Evolutionary conservation across 2,797 vertebrate genomes (phyloP).

Genomic region (Lateolabrax maculatus): DNA sequence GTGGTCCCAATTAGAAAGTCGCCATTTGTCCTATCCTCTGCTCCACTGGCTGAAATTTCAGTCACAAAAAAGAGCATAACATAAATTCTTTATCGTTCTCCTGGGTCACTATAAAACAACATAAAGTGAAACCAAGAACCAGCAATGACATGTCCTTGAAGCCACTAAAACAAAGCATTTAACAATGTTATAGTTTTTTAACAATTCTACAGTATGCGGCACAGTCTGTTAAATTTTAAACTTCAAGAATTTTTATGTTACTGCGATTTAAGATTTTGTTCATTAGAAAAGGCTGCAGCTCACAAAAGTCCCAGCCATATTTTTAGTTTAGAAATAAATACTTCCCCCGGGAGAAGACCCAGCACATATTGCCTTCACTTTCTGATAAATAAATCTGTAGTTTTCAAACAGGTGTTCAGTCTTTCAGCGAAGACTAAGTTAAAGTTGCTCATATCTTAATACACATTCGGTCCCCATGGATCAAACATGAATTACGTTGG

Average conservation of each 20-base stretch:
- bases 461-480: slow-evolving; percentile 33
- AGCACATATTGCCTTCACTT: slow-evolving; percentile 41
- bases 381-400: slow-evolving; percentile 52
- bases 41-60: slow-evolving; percentile 52
- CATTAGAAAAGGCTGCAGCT: slow-evolving; percentile 27
- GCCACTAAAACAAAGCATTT: slow-evolving; percentile 9
- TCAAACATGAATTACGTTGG: slow-evolving; percentile 46
- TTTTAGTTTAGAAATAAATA: slow-evolving; percentile 53
- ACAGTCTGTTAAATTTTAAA: slow-evolving; percentile 16
- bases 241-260: not conserved
- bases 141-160: slow-evolving; percentile 3
- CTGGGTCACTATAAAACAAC: slow-evolving; percentile 37
- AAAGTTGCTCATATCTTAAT: slow-evolving; percentile 41
- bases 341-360: slow-evolving; percentile 33
- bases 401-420: slow-evolving; percentile 64
- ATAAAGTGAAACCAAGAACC: slow-evolving; percentile 31
- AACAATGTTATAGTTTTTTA: slow-evolving; percentile 6
- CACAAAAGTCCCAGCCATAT: slow-evolving; percentile 26
- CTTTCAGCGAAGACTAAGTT: slow-evolving; percentile 53
- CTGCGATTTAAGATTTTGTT: slow-evolving; percentile 12
- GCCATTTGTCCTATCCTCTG: slow-evolving; percentile 56
- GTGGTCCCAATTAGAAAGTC: slow-evolving; percentile 69
- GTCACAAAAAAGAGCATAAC: slow-evolving; percentile 46
- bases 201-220: not conserved
- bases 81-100: slow-evolving; percentile 47